Conservation (phyloP, 2,113 vertebrate species). For the Melanerpes aurifrons region DNA sequence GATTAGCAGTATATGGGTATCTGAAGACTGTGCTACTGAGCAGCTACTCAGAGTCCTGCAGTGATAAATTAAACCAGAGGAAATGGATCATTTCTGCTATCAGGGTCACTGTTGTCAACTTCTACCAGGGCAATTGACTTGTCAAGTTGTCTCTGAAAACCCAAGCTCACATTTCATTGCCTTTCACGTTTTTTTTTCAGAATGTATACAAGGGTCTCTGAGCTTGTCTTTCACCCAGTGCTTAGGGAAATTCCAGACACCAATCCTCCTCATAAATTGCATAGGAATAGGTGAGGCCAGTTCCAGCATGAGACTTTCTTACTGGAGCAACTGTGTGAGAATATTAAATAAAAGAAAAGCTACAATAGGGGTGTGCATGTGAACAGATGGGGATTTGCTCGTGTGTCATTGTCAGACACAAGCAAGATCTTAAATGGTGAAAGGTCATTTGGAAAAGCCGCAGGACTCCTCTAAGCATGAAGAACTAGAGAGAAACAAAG, state of each 20-base stretch:
- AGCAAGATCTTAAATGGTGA: conserved; percentile 11
- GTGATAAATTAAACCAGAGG: conserved; percentile 63
- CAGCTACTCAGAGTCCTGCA: not conserved
- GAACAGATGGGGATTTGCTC: conserved; percentile 39
- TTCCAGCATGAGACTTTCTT: not conserved
- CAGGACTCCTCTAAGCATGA: not conserved
- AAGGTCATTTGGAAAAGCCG: conserved; percentile 42
- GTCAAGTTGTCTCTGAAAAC: conserved; percentile 64
- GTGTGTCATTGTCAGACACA: not conserved
- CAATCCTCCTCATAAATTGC: conserved; percentile 34
- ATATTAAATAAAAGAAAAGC: not conserved
- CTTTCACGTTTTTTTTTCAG: conserved; percentile 41
- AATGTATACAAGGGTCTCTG: conserved; percentile 36
- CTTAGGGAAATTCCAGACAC: conserved; percentile 17
- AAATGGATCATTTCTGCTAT: conserved; percentile 70
- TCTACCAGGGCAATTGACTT: conserved; percentile 71
- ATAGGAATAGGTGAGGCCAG: not conserved
- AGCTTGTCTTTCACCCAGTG: not conserved
- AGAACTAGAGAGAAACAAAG: not conserved
- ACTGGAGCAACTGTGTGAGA: not conserved
- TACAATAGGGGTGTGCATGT: not conserved
- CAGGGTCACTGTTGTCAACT: conserved; percentile 68
- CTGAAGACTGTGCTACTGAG: conserved; percentile 41
- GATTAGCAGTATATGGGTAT: not conserved
- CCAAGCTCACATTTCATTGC: conserved; percentile 54